Evolutionary conservation across 30 jellyfish, hydroid and myxozoan species (phyloP), one percentile per base, ranked within the genome.

Genomic region (Aurelia sp.): DNA sequence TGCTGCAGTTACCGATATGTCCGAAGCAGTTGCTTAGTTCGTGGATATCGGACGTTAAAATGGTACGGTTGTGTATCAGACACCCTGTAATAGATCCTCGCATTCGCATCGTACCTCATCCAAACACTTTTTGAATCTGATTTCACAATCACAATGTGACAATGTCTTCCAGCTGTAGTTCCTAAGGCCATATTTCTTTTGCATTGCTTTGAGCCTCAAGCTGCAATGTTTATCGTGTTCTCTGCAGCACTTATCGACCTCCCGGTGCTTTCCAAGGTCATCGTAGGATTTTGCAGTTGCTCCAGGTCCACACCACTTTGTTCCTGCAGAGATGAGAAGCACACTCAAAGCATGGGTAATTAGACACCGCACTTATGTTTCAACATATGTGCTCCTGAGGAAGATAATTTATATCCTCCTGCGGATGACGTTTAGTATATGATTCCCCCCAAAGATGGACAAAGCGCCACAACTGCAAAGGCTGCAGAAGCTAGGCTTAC

Each of bases 121-220:
- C 24, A 70, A 48, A 33, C 81, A 70, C 0, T 33, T 47, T n/a
- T 33, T 70, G 81, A 70, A 70, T n/a, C 66, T 17, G 19, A 33
- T 16, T 47, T 70, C 81, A 35, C 81, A 70, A 27, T 70, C 81
- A 58, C 81, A 70, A 47, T 47, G 64, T 18, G 81, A 70, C 11
- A 33, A 0, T 4, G 40, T 47, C 9, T 33, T 70, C 64, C 31
- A 47, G 27, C 61, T 21, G 35, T n/a, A 70, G 21, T 70, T 70
- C 33, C 40, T 21, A 15, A 38, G 30, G 66, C 64, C 64, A 18
- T 33, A 31, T 27, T 31, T 70, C n/a, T 10, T 31, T 5, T 33
- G 10, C 62, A 70, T 15, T 24, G 63, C 17, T 9, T 70, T 70
- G 22, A 70, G 40, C 9, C 81, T 53, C 21, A 33, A 13, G 2